Evolutionary conservation across 2,797 vertebrate species (phyloP).

Genomic region (Spondyliosoma cantharus): DNA sequence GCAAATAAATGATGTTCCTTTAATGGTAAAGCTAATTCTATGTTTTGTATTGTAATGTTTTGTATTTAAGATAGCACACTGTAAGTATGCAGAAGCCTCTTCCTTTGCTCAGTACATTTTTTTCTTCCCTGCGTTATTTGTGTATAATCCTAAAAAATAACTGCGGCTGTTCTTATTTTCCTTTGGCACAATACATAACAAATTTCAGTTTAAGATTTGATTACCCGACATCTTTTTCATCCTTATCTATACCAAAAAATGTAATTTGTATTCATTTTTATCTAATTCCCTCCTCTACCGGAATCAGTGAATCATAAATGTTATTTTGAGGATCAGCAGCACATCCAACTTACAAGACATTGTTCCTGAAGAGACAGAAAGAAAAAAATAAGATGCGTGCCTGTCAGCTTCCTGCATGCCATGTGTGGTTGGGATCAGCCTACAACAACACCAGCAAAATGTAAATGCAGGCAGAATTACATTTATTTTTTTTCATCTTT

Average conservation of each 20-base stretch:
- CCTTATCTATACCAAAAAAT: not conserved
- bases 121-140: not conserved
- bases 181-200: not conserved
- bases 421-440: too few species aligned
- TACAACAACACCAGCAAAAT: not conserved
- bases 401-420: not conserved
- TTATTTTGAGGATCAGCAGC: constrained; percentile 2
- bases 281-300: not conserved
- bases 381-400: not conserved
- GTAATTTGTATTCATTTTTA: not conserved
- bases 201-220: not conserved
- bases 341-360: not conserved
- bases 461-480: not conserved
- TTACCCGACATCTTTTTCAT: not conserved
- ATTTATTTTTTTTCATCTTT: not conserved
- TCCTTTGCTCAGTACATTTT: not conserved
- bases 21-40: not conserved
- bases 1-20: not conserved
- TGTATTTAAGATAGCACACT: too few species aligned
- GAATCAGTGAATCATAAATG: not conserved
- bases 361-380: not conserved
- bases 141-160: not conserved
- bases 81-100: too few species aligned
- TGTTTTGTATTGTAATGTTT: not conserved
- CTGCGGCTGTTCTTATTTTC: not conserved